Base-by-base conservation (phyloP, 2,113 vertebrate genomes). In the Scatophagus argus region DNA sequence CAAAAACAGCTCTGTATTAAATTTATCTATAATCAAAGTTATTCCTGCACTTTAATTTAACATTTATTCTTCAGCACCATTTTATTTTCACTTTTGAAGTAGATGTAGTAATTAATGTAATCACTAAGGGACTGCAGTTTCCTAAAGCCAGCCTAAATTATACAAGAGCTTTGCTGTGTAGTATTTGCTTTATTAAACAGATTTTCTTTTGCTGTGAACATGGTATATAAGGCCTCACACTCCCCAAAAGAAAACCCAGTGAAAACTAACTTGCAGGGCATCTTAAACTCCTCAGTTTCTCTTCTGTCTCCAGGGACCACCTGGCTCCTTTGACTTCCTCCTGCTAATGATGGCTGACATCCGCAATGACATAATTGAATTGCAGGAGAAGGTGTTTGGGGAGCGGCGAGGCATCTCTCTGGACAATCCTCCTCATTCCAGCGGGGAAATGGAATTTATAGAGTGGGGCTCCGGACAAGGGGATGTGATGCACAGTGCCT, bases 271-370 rank as follows among this genome's bases (percentile, higher is more conserved):
- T 56, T 25, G 8, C 19, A 60, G 5, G 6, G 0, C 56, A 36
- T 44, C n/a, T 32, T 36, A 6, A 68, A 44, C 43, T 51, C 17
- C 41, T 44, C 46, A 21, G 10, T 32, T 38, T 58, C 1, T 36
- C 17, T 2, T 13, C 31, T 47, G 23, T 80, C 52, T 36, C 23
- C 84, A 95, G 94, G 95, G 94, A 39, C 93, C 95, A 1, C 95
- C 95, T 0, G 94, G 95, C 34, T 95, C 95, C 10, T 95, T 95
- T 0, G 94, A 95, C 86, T 95, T 96, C 87, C 93, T 96, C 3
- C 68, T 95, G 17, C 91, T 96, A 43, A 94, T 95, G 94, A 95
- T 95, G 93, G 95, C 95, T 0, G 94, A 95, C 87, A 94, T 95
- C 80, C 93, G 94, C 16, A 93, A 95, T 1, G 95, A 95, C 87